A percentile compares a stretch with the other conserved stretches of the same genome.
Evolutionary conservation across 2,888 invertebrate genomes (phyloP).

Genomic region (Stenolophus ochropezus): DNA sequence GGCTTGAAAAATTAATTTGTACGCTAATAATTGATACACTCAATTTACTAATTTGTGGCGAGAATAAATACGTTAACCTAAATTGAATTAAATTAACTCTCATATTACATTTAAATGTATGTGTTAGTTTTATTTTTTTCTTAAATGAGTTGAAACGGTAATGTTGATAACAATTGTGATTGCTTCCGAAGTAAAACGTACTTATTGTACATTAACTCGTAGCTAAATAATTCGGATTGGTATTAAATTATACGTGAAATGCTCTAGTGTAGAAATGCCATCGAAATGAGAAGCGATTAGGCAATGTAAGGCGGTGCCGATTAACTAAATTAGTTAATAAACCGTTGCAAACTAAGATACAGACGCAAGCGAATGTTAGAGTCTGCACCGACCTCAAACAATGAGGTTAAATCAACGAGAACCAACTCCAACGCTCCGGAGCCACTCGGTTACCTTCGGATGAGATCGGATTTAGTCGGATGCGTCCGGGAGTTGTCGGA

Average conservation of each 20-base stretch:
- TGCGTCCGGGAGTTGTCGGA: not conserved
- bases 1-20: not conserved
- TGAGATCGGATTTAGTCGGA: not conserved
- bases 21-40: not conserved
- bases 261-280: slow-evolving; percentile 49
- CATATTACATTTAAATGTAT: too few species aligned
- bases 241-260: slow-evolving; percentile 58
- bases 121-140: too few species aligned
- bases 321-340: slow-evolving; percentile 60
- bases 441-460: slow-evolving; percentile 19
- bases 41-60: not conserved
- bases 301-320: slow-evolving; percentile 53
- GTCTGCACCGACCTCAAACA: slow-evolving; percentile 43
- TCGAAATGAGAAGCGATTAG: slow-evolving; percentile 56
- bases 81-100: too few species aligned
- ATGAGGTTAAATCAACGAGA: slow-evolving; percentile 47
- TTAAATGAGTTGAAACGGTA: not conserved
- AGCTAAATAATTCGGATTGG: slow-evolving; percentile 55
- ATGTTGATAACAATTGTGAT: not conserved
- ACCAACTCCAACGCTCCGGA: slow-evolving; percentile 18
- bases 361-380: slow-evolving; percentile 45
- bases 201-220: slow-evolving; percentile 32
- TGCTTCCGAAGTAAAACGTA: slow-evolving; percentile 10
- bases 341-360: slow-evolving; percentile 54
- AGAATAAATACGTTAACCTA: too few species aligned